These are phyloP conservation scores for Pseudomyrmex gracilis DNA, from an alignment of 1,140 invertebrate species.

Conservation along the genomic window DNA sequence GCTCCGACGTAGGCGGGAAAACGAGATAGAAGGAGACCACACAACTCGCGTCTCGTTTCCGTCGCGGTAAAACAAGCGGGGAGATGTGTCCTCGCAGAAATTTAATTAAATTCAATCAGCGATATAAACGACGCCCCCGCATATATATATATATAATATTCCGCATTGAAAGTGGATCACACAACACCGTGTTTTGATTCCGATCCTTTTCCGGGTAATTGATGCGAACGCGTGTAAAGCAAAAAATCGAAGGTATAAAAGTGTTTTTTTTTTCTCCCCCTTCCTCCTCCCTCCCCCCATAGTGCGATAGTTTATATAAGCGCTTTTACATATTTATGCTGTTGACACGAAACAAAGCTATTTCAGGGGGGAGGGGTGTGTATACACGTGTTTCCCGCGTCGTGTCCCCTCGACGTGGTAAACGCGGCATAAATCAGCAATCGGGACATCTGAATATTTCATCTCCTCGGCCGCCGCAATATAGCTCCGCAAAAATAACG, in stretches of 20 bases:
- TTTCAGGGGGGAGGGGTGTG: neutral
- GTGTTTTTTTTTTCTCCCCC: too few species aligned
- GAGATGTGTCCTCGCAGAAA: constrained; percentile 70
- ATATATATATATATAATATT: constrained; percentile 26
- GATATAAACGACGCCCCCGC: constrained; percentile 20
- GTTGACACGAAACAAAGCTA: neutral
- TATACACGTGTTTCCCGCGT: neutral
- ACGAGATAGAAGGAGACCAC: constrained; percentile 65
- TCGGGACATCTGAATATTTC: constrained; percentile 42
- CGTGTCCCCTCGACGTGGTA: too few species aligned
- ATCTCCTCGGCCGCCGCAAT: constrained; percentile 8
- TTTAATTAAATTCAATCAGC: constrained; percentile 79
- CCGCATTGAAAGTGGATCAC: neutral
- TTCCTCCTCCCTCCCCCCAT: too few species aligned
- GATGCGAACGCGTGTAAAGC: neutral
- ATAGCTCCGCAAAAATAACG: constrained; percentile 22
- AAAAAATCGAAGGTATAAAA: neutral
- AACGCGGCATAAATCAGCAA: constrained; percentile 17
- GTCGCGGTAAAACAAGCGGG: constrained; percentile 60
- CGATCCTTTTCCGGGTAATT: neutral
- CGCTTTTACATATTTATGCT: neutral
- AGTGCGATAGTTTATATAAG: neutral
- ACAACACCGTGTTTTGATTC: neutral
- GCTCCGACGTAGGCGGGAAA: constrained; percentile 58
- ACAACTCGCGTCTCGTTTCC: constrained; percentile 77